Evolutionary conservation across 2,113 vertebrate genomes (phyloP).

Genomic region (Halcyon senegalensis): DNA sequence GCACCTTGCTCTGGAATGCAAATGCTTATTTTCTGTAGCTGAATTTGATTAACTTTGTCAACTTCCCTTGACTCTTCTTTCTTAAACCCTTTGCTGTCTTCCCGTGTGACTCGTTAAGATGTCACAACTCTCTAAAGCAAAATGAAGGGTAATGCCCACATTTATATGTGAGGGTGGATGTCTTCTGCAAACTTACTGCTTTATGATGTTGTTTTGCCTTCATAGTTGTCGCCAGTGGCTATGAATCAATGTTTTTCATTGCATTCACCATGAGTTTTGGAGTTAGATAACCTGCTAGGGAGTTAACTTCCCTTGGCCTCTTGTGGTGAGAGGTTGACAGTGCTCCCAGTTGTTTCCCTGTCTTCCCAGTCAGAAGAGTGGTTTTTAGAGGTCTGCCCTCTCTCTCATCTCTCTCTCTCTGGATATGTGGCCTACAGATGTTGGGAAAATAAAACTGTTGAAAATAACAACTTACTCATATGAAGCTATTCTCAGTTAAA

Average conservation of each 20-base stretch:
- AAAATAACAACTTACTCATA: background rate
- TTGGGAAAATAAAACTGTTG: background rate
- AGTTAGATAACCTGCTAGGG: background rate
- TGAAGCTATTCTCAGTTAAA: background rate
- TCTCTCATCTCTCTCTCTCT: background rate
- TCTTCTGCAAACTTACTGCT: background rate
- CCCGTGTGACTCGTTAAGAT: rapidly evolving
- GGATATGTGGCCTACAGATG: background rate
- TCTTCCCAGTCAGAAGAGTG: background rate
- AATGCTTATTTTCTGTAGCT: background rate
- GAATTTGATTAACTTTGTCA: background rate
- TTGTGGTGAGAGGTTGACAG: rapidly evolving
- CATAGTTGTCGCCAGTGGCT: background rate
- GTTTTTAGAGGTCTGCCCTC: background rate
- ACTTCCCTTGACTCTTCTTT: background rate
- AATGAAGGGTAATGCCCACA: background rate
- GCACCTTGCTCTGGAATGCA: background rate
- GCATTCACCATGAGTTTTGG: background rate
- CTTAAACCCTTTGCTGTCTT: background rate
- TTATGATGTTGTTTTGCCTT: background rate
- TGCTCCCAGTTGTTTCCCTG: background rate
- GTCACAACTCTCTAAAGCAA: background rate
- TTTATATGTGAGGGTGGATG: background rate
- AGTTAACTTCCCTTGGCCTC: background rate
- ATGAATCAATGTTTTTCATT: background rate